A percentile compares a stretch with the other conserved stretches of the same genome.
phyloP scores from a whole-genome alignment of 1,140 invertebrate species.

The Gyrodactylus salaris region DNA sequence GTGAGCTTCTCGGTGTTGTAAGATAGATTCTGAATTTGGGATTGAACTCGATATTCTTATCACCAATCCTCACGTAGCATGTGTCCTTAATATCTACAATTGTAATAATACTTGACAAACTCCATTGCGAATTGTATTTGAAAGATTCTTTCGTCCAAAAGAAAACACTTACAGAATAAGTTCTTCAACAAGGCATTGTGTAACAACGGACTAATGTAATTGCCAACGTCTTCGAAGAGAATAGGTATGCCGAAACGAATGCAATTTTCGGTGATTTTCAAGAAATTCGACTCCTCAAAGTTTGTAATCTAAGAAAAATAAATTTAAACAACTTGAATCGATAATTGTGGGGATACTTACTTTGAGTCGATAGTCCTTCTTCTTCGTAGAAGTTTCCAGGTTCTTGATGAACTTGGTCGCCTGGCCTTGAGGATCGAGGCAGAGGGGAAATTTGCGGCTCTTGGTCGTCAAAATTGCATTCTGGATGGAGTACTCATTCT shows the following conservation, averaged over 20 bases:
- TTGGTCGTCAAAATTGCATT: conserved; percentile 47
- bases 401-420: conserved; percentile 54
- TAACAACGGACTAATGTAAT: conserved; percentile 55
- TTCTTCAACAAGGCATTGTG: conserved; percentile 55
- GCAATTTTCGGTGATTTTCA: conserved; percentile 47
- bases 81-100: conserved; percentile 22
- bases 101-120: no score
- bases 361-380: neutral
- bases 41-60: conserved; percentile 30
- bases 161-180: conserved; percentile 29
- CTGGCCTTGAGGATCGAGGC: conserved; percentile 56
- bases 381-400: conserved; percentile 37
- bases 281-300: conserved; percentile 44
- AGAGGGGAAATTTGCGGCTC: conserved; percentile 42
- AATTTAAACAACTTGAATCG: conserved; percentile 4
- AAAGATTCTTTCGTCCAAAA: conserved; percentile 19
- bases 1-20: conserved; percentile 51
- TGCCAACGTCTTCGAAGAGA: conserved; percentile 50
- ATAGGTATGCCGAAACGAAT: conserved; percentile 51
- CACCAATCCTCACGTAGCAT: conserved; percentile 26
- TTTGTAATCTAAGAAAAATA: conserved; percentile 27
- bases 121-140: no score
- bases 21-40: conserved; percentile 47
- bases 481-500: conserved; percentile 52
- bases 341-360: neutral